Conservation (phyloP, 1,140 invertebrate species). For the Eriosoma lanigerum region DNA sequence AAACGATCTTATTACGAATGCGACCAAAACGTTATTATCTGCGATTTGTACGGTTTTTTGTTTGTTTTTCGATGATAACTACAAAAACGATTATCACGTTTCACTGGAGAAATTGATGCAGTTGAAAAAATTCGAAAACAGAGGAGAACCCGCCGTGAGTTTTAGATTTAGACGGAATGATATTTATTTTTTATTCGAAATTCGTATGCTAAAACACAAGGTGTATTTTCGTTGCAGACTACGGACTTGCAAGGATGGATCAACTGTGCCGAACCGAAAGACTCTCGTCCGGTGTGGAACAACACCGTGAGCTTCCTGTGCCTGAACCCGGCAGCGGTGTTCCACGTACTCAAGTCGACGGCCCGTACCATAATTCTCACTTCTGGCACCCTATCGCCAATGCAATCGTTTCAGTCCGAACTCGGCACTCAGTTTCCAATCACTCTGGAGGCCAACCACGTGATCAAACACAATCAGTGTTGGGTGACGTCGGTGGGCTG, state of each 20-base stretch:
- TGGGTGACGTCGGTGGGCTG: conserved; percentile 61
- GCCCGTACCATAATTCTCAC: conserved; percentile 87
- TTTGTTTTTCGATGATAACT: conserved; percentile 14
- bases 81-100: conserved; percentile 45
- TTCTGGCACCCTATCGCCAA: conserved; percentile 92
- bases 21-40: conserved; percentile 1
- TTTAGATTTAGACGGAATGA: too few relatives aligned
- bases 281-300: conserved; percentile 35
- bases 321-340: conserved; percentile 92
- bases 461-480: conserved; percentile 72
- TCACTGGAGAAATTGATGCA: conserved; percentile 21
- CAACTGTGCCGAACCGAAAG: not conserved
- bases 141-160: not conserved
- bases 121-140: not conserved
- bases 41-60: conserved; percentile 11
- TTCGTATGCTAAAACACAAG: not conserved
- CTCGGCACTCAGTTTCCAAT: conserved; percentile 77
- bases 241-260: conserved; percentile 7
- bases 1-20: not conserved
- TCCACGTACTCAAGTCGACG: conserved; percentile 73
- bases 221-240: not conserved
- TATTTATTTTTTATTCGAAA: too few relatives aligned
- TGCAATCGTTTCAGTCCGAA: conserved; percentile 86
- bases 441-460: conserved; percentile 89
- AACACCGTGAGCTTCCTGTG: conserved; percentile 80